These are phyloP conservation scores for Sthenelais limicola DNA, from an alignment of 2,888 invertebrate genomes.

Conservation along the genomic window DNA sequence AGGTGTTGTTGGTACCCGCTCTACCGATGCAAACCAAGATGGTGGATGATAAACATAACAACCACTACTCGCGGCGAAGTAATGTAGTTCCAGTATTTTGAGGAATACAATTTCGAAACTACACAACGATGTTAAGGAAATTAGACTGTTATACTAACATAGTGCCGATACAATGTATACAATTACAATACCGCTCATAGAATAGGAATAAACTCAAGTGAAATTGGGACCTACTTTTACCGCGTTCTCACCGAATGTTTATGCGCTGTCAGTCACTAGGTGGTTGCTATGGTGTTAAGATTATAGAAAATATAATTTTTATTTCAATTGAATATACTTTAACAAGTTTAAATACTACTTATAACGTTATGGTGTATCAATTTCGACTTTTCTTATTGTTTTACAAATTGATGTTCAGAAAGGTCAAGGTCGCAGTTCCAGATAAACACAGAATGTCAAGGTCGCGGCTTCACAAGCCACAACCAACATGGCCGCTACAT, in stretches of 20 bases:
- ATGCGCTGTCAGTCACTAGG: background rate
- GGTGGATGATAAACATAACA: conserved; percentile 39
- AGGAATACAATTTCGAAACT: too few relatives aligned
- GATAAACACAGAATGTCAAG: too few relatives aligned
- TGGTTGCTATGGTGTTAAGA: conserved; percentile 23
- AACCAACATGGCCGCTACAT: conserved; percentile 31
- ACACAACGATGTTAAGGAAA: too few relatives aligned
- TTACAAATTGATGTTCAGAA: background rate
- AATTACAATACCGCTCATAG: too few relatives aligned
- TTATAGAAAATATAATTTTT: background rate
- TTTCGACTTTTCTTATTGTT: too few relatives aligned
- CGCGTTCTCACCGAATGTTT: conserved; percentile 14
- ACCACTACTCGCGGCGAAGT: conserved; percentile 11
- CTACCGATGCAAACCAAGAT: conserved; percentile 26
- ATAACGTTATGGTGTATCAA: too few relatives aligned
- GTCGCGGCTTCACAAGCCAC: background rate
- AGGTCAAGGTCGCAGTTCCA: conserved; percentile 27
- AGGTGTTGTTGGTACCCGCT: background rate
- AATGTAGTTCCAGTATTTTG: conserved; percentile 9
- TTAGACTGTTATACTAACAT: too few relatives aligned
- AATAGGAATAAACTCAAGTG: too few relatives aligned
- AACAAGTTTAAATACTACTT: background rate
- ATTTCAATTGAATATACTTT: background rate
- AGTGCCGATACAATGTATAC: too few relatives aligned
- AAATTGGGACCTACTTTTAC: too few relatives aligned